Evolutionary conservation across 2,888 invertebrate species (phyloP).

Genomic region (Aphodius granarius): DNA sequence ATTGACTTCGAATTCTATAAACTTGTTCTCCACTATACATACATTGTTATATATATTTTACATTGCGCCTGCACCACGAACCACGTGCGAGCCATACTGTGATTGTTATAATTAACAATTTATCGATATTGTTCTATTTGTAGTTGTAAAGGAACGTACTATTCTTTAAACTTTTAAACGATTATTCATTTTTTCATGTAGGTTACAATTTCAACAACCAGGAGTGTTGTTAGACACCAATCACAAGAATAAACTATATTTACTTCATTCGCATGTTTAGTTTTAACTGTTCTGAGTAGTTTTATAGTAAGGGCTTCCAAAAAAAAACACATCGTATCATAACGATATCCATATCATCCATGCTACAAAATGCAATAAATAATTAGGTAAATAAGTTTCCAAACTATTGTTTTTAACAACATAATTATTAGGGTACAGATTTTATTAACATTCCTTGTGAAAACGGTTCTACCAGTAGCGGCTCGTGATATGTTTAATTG

Average conservation of each 20-base stretch:
- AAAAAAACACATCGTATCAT: background rate
- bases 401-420: no score
- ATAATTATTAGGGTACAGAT: no score
- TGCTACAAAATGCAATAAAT: background rate
- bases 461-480: no score
- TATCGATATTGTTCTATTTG: background rate
- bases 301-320: background rate
- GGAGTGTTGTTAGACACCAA: background rate
- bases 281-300: background rate
- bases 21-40: background rate
- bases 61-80: background rate
- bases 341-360: background rate
- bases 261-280: no score
- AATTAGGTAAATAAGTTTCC: background rate
- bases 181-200: background rate
- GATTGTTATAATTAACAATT: background rate
- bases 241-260: background rate
- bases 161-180: background rate
- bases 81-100: background rate
- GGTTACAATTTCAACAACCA: background rate
- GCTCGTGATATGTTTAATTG: no score
- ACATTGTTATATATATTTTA: background rate
- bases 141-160: background rate
- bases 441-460: background rate
- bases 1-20: background rate